Base-by-base conservation (phyloP, 2,113 vertebrate species). In the Thamnaconus septentrionalis region DNA sequence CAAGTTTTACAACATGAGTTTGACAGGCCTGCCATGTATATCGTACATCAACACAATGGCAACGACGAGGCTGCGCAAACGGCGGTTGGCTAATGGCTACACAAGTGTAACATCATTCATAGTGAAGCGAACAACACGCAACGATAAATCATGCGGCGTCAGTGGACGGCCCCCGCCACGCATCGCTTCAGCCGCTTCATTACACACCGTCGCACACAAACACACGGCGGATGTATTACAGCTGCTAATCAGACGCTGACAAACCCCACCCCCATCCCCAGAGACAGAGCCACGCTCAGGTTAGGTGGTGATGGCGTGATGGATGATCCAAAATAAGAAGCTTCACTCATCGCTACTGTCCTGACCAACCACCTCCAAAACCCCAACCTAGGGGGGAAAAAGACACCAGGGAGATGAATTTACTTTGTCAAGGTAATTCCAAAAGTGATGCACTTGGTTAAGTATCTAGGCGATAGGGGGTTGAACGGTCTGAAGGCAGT, bases 351-450 rank as follows among this genome's bases (percentile, higher is more conserved):
- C 64, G 42, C 31, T 63, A 52, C 67, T 47, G 69, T 86, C 80
- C 48, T 71, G 44, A 51, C 69, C 42, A 59, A 64, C 45, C 71
- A 31, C 50, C 50, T 9, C 10, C n/a, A 12, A 5, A 5, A 45
- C 44, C 7, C 12, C 50, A 6, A n/a, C 64, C 57, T 61, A 56
- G 18, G 18, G 18, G 2, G 18, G 18, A 31, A 31, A 31, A 31
- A 31, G 18, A 31, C 18, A 31, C 69, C 63, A 56, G 73, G 53
- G 52, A 88, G 82, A 88, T 84, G 54, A 66, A 86, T 91, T 80
- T 57, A 59, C 87, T 81, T 76, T 81, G 79, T 85, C 78, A 65
- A 42, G 61, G 55, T 41, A 71, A 62, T 80, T 62, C 61, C 51
- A 73, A 66, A 31, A 73, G 49, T 39, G 80, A 77, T 76, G 63